Evolutionary conservation across 2,888 invertebrate species (phyloP), one percentile per base, ranked within the genome.

Genomic region (Branchipolynoe longqiensis): DNA sequence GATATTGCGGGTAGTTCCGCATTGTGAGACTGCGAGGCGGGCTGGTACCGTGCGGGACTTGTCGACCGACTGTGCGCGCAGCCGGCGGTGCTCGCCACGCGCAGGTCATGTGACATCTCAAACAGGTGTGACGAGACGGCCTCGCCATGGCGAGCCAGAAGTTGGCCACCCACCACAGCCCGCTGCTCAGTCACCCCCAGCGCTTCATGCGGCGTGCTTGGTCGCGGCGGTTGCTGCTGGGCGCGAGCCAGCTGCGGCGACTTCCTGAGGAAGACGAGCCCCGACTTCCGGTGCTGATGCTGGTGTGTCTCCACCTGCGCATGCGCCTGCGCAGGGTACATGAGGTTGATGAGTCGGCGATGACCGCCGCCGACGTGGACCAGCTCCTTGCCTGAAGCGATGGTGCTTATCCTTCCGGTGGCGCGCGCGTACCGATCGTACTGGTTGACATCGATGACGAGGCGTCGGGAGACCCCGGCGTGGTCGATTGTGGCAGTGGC

Each of bases 381-480:
- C 28, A 48, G 48, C 25, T 41, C 14, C 28, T 78, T 48, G 28
- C 78, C 78, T 25, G 78, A 78, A 78, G 78, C 41, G 31, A 56
- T 82, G 82, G 82, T 56, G 14, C 56, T n/a, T 6, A 58, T 82
- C 38, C 82, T 22, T 0, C 59, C 59, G 2, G 58, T 38, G 1
- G 58, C 59, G 6, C 82, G 82, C 48, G 86, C 78, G 41, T 83
- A 69, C 0, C 86, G 54, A 4, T 83, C 86, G 78, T 74, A 86
- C 18, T 83, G 83, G 31, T 38, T 54, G 40, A 58, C 74, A 40
- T 86, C 86, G 78, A 86, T 83, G 25, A 85, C 56, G 6, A 82
- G 33, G 18, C 48, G 41, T 12, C 78, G 69, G 36, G 69, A 38
- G 33, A 69, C 38, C 22, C 22, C n/a, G 58, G 8, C n/a, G 4